Conservation (phyloP, 2,888 invertebrate species). For the Acrocera orbiculus region DNA sequence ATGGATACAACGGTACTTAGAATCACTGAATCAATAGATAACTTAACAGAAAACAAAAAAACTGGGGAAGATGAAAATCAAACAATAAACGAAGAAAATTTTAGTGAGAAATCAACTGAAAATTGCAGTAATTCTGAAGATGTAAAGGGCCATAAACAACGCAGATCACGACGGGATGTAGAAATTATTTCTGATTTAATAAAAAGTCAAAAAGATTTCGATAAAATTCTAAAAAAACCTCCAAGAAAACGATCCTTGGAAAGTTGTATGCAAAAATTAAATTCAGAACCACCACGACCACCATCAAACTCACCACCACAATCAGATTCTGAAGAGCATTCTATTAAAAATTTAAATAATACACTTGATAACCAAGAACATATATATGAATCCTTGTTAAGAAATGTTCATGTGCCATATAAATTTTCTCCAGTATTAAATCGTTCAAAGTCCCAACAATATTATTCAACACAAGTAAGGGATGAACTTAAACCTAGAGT, state of each 20-base stretch:
- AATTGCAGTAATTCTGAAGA: too few species aligned
- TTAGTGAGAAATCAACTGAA: conserved; percentile 8
- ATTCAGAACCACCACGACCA: conserved; percentile 21
- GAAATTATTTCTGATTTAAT: conserved; percentile 59
- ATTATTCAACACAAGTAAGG: conserved; percentile 16
- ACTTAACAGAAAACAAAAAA: conserved; percentile 22
- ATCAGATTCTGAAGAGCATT: conserved; percentile 17
- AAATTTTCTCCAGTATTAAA: conserved; percentile 29
- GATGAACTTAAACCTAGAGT: conserved; percentile 16
- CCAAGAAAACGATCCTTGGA: conserved; percentile 33
- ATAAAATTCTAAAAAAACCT: conserved; percentile 58
- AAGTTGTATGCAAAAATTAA: conserved; percentile 13
- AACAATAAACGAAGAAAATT: conserved; percentile 4
- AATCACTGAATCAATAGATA: conserved; percentile 48
- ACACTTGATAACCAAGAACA: conserved; percentile 18
- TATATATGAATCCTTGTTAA: conserved; percentile 27
- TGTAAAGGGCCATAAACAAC: conserved; percentile 10
- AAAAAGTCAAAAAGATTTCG: conserved; percentile 68
- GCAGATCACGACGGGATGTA: conserved; percentile 42
- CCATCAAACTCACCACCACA: conserved; percentile 28
- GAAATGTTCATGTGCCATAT: conserved; percentile 32
- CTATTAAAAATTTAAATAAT: background rate
- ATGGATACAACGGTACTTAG: conserved; percentile 36
- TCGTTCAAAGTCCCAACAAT: conserved; percentile 24
- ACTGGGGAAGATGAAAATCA: conserved; percentile 15